Conservation (phyloP, 2,888 invertebrate species). For the Sialis lutaria region DNA sequence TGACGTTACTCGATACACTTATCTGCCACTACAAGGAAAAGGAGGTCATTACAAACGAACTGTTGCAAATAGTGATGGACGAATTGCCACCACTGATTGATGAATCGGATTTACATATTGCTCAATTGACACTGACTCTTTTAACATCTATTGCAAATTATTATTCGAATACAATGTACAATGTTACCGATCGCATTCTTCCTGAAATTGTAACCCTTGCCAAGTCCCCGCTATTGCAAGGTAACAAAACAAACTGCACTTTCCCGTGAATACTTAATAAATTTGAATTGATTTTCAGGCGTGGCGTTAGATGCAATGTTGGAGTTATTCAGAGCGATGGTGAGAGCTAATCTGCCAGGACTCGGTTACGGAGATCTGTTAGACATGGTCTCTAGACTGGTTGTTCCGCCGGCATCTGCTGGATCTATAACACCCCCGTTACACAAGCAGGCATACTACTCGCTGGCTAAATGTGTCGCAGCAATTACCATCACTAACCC, state of each 20-base stretch:
- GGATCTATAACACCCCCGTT: slow-evolving; percentile 13
- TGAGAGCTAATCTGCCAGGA: slow-evolving; percentile 61
- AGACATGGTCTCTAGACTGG: slow-evolving; percentile 33
- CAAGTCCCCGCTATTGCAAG: slow-evolving; percentile 83
- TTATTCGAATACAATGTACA: slow-evolving; percentile 60
- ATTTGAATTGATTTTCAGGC: slow-evolving; percentile 30
- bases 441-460: slow-evolving; percentile 73
- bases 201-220: slow-evolving; percentile 75
- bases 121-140: slow-evolving; percentile 73
- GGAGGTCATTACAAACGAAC: slow-evolving; percentile 10
- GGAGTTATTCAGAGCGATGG: slow-evolving; percentile 84
- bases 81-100: slow-evolving; percentile 83
- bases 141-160: slow-evolving; percentile 66
- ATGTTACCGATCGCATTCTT: slow-evolving; percentile 56
- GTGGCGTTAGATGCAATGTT: slow-evolving; percentile 81
- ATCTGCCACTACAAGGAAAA: slow-evolving; percentile 64
- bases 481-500: slow-evolving; percentile 73
- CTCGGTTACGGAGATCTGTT: slow-evolving; percentile 69
- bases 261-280: not conserved
- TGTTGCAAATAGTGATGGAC: slow-evolving; percentile 58
- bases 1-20: slow-evolving; percentile 77
- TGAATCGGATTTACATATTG: slow-evolving; percentile 92
- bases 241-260: slow-evolving; percentile 28
- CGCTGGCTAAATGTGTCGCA: slow-evolving; percentile 91
- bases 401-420: slow-evolving; percentile 11